Percentiles rank a stretch among this genome's conserved stretches.
These are phyloP conservation scores for Arion vulgaris DNA, from an alignment of 1,140 invertebrate genomes.

Conservation along the genomic window DNA sequence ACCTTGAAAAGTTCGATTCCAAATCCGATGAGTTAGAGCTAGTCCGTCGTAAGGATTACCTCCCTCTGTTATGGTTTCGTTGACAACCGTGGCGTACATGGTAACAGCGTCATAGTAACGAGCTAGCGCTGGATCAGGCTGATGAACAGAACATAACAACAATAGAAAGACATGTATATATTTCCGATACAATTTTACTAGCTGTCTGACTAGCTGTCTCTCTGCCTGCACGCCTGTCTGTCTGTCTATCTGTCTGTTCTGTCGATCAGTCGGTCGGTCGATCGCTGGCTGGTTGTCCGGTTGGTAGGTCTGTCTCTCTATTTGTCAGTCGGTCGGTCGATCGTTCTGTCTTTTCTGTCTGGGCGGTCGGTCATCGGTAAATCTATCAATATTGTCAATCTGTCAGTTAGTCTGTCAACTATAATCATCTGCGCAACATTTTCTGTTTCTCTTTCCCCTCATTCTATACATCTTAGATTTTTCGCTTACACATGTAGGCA, in stretches of 20 bases:
- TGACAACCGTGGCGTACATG: conserved; percentile 50
- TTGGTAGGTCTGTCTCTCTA: background rate
- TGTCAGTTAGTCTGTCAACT: too few relatives aligned
- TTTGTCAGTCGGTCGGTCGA: too few relatives aligned
- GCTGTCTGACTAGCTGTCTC: too few relatives aligned
- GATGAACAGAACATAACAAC: background rate
- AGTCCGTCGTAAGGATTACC: conserved; percentile 47
- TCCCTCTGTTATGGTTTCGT: conserved; percentile 47
- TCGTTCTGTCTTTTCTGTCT: too few relatives aligned
- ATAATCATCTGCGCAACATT: too few relatives aligned
- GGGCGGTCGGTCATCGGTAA: background rate
- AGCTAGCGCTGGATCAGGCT: conserved; percentile 6
- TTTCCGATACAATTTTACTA: too few relatives aligned
- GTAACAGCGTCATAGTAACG: conserved; percentile 50
- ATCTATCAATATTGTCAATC: too few relatives aligned
- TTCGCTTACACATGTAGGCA: too few relatives aligned
- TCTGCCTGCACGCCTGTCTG: background rate
- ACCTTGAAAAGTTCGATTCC: conserved; percentile 58
- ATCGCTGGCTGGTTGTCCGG: too few relatives aligned
- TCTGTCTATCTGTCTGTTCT: background rate
- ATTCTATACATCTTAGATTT: too few relatives aligned
- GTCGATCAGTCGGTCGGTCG: too few relatives aligned
- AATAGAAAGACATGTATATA: background rate
- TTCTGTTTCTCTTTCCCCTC: too few relatives aligned
- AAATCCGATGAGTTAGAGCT: conserved; percentile 43